phyloP scores from a whole-genome alignment of 2,113 vertebrate genomes.

The Amazona vittata region DNA sequence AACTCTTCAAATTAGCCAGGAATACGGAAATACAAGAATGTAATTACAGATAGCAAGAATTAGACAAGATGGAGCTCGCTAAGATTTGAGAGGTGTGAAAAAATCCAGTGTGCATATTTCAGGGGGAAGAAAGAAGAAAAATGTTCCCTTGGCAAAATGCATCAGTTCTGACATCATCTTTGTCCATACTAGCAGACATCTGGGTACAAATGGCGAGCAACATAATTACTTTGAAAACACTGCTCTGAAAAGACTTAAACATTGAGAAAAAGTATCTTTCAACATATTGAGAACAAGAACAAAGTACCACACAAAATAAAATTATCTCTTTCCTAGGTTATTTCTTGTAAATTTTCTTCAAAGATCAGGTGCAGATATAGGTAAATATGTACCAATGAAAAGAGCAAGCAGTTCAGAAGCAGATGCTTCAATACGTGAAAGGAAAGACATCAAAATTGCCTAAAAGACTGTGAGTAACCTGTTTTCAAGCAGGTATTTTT shows the following conservation, averaged over 20 bases:
- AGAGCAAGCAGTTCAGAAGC: not conserved
- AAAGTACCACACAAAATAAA: not conserved
- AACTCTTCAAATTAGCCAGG: not conserved
- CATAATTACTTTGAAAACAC: not conserved
- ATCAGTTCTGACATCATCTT: not conserved
- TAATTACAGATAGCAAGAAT: not conserved
- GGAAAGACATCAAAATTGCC: not conserved
- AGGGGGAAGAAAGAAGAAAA: not conserved
- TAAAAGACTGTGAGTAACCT: not conserved
- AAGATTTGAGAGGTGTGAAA: not conserved
- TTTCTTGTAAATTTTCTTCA: not conserved
- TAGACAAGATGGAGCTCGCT: not conserved
- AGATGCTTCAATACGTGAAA: not conserved
- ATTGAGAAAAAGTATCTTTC: not conserved
- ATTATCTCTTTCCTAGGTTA: not conserved
- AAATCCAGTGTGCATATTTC: rapidly evolving
- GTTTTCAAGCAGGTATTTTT: not conserved
- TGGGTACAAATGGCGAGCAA: not conserved
- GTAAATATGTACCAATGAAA: not conserved
- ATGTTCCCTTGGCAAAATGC: not conserved
- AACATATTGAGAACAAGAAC: not conserved
- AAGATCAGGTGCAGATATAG: not conserved
- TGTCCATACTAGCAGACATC: not conserved
- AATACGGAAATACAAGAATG: not conserved
- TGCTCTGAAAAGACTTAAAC: not conserved